These are phyloP conservation scores for Drosophila birchii DNA, from an alignment of 2,888 invertebrate genomes.

Conservation along the genomic window DNA sequence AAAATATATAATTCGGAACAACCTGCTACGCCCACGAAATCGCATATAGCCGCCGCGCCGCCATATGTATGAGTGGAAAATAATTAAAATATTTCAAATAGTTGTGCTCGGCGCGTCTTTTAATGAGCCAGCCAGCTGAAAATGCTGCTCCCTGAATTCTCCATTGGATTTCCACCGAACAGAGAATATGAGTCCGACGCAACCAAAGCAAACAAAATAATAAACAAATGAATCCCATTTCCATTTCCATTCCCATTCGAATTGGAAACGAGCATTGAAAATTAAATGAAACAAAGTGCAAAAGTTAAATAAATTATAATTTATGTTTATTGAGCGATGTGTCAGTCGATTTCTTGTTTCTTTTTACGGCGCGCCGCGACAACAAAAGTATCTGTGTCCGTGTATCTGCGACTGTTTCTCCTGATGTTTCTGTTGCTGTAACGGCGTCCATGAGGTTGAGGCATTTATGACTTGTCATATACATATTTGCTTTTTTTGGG, in stretches of 20 bases:
- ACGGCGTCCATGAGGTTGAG: constrained; percentile 40
- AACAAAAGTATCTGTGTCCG: constrained; percentile 54
- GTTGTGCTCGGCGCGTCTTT: constrained; percentile 60
- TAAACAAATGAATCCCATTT: constrained; percentile 36
- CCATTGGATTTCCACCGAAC: constrained; percentile 25
- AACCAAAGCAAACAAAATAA: constrained; percentile 33
- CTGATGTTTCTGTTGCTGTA: constrained; percentile 24
- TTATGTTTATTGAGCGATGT: constrained; percentile 78
- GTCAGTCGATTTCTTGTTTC: constrained; percentile 60
- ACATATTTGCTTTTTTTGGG: constrained; percentile 50
- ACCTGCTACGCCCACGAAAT: constrained; percentile 44
- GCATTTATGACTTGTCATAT: constrained; percentile 79
- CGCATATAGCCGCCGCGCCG: constrained; percentile 1
- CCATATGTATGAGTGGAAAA: constrained; percentile 45
- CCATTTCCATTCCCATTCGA: constrained; percentile 27
- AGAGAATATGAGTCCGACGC: constrained; percentile 27
- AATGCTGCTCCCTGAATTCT: constrained; percentile 27
- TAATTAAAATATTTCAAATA: constrained; percentile 78
- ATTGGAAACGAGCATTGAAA: constrained; percentile 49
- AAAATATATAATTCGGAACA: constrained; percentile 35
- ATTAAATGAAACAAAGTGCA: constrained; percentile 57
- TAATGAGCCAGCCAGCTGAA: constrained; percentile 58
- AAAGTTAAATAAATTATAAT: constrained; percentile 77
- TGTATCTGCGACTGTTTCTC: constrained; percentile 14
- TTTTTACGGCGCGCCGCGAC: constrained; percentile 58